phyloP scores from a whole-genome alignment of 2,113 vertebrate genomes.

The Gallinago jamesoni region DNA sequence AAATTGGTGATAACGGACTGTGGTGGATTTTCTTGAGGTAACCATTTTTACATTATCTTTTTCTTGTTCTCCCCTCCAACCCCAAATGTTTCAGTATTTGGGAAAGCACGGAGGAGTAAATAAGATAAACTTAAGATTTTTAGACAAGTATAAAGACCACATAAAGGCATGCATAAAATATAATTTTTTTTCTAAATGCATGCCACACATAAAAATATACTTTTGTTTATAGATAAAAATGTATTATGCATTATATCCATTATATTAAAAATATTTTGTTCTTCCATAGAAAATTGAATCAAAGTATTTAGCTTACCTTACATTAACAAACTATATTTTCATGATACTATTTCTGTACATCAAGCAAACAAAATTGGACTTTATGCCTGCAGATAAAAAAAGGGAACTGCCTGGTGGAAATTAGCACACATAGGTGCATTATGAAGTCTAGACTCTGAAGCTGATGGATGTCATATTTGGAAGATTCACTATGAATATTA shows the following conservation, averaged over 20 bases:
- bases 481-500: not conserved
- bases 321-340: not conserved
- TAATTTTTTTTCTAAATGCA: not conserved
- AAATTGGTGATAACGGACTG: not conserved
- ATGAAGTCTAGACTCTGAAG: not conserved
- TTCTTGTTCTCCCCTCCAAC: not conserved
- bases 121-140: not conserved
- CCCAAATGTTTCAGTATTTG: not conserved
- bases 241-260: not conserved
- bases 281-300: not conserved
- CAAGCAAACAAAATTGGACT: not conserved
- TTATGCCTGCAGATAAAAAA: not conserved
- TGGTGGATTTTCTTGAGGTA: conserved; percentile 7
- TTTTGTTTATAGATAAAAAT: not conserved
- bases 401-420: not conserved
- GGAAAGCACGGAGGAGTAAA: not conserved
- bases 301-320: not conserved
- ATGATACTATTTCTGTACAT: not conserved
- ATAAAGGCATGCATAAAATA: not conserved
- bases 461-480: not conserved
- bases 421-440: not conserved
- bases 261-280: not conserved
- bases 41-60: conserved; percentile 12
- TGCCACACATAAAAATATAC: not conserved
- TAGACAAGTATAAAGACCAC: not conserved